These are phyloP conservation scores for Pollenia labialis DNA, from an alignment of 2,888 invertebrate genomes.

Conservation along the genomic window DNA sequence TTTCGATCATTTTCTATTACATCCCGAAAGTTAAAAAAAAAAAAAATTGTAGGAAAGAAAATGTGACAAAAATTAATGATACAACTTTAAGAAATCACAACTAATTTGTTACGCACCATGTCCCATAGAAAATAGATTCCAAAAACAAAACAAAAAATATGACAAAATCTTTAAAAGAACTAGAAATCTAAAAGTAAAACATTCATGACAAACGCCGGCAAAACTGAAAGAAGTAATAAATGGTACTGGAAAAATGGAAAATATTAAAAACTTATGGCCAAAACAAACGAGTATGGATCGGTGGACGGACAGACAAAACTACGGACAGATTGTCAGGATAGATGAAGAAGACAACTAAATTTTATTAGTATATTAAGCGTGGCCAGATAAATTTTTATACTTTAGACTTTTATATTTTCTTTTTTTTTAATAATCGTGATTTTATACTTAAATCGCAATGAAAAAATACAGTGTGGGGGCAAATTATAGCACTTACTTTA, in stretches of 20 bases:
- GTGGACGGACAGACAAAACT: background rate
- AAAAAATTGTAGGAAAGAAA: constrained; percentile 25
- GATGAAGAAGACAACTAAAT: constrained; percentile 11
- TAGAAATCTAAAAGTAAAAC: constrained; percentile 11
- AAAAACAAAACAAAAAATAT: background rate
- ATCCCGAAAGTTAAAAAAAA: background rate
- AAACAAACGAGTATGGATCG: background rate
- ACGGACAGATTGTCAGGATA: background rate
- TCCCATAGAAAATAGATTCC: constrained; percentile 24
- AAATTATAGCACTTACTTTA: constrained; percentile 11
- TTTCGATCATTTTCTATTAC: background rate
- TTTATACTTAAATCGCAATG: constrained; percentile 49
- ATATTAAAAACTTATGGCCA: background rate
- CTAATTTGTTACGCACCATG: constrained; percentile 78
- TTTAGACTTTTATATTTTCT: constrained; percentile 13
- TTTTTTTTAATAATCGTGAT: constrained; percentile 38
- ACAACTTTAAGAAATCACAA: constrained; percentile 79
- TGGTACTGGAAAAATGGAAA: background rate
- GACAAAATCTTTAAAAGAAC: constrained; percentile 22
- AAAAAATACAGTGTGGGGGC: background rate
- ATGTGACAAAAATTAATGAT: constrained; percentile 78
- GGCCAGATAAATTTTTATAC: constrained; percentile 46
- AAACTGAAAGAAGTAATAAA: constrained; percentile 22
- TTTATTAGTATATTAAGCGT: constrained; percentile 14
- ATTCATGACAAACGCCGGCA: constrained; percentile 18